Evolutionary conservation across 2,888 invertebrate genomes (phyloP).

Genomic region (Colletes collaris): DNA sequence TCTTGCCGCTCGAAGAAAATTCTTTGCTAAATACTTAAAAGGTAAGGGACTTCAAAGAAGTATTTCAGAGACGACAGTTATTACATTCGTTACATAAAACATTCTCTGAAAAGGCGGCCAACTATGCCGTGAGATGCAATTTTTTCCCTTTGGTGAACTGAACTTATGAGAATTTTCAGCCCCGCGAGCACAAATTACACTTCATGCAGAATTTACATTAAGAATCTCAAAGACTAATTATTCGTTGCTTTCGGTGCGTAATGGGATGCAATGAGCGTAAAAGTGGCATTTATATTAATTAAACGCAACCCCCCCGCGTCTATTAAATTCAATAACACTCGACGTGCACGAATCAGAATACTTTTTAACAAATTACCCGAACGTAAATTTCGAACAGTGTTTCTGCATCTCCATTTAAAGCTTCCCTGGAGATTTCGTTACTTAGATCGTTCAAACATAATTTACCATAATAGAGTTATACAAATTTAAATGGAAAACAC

Average conservation of each 20-base stretch:
- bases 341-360: neutral
- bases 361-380: neutral
- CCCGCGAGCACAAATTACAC: slow-evolving; percentile 27
- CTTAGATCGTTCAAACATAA: no score
- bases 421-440: no score
- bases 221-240: slow-evolving; percentile 14
- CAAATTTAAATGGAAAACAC: no score
- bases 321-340: neutral
- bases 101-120: slow-evolving; percentile 14
- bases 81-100: slow-evolving; percentile 35
- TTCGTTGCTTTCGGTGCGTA: slow-evolving; percentile 16
- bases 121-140: slow-evolving; percentile 4
- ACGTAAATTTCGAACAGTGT: no score
- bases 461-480: no score
- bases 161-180: slow-evolving; percentile 18
- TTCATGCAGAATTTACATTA: slow-evolving; percentile 23
- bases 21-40: slow-evolving; percentile 37
- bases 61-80: slow-evolving; percentile 35
- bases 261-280: neutral
- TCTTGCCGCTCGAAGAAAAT: slow-evolving; percentile 13
- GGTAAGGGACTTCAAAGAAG: slow-evolving; percentile 29
- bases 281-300: slow-evolving; percentile 1
- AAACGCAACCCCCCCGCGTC: neutral
- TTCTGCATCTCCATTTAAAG: no score
- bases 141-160: slow-evolving; percentile 3